Evolutionary conservation across 1,140 invertebrate species (phyloP), one percentile per base, ranked within the genome.

Genomic region (Hylaeus volcanicus): DNA sequence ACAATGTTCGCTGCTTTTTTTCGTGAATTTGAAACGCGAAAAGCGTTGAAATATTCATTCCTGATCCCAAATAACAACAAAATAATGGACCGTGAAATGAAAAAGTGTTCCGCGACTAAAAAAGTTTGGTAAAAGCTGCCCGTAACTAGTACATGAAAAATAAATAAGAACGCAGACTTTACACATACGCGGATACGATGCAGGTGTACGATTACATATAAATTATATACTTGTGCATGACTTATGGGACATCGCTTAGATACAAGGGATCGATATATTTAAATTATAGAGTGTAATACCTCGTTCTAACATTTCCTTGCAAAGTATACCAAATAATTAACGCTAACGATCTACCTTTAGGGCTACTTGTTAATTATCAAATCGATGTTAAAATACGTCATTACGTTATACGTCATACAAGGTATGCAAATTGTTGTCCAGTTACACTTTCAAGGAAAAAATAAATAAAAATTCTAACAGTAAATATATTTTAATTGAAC

Each of bases 211-310:
- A 41, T 58, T 74, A 48, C 45, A n/a, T 53, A 66, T 74, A 37
- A 68, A 80, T 61, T 80, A 66, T 80, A 12, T 60, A 80, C 72
- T 80, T 68, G 78, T 75, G 78, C 78, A 61, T 14, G 41, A 79
- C 56, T 39, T 39, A 39, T 15, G 53, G 55, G 39, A 74, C 12
- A 51, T 41, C 3, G 61, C 1, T 51, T 41, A 56, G 4, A 51
- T 56, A 65, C 51, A 48, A 41, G 0, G 14, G 45, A 65, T 80
- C 63, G 48, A 78, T 55, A 53, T 14, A 43, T 74, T 66, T 60
- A 65, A 68, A 77, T 78, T 71, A 63, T 51, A 9, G 39, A 15
- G 3, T 37, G 56, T 45, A 48, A 45, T 51, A 75, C 37, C 37
- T 66, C 3, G 8, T 4, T 14, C 15, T 39, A 14, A 66, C 9